These are phyloP conservation scores for Diorhabda sublineata DNA, from an alignment of 1,140 invertebrate species.

Conservation along the genomic window DNA sequence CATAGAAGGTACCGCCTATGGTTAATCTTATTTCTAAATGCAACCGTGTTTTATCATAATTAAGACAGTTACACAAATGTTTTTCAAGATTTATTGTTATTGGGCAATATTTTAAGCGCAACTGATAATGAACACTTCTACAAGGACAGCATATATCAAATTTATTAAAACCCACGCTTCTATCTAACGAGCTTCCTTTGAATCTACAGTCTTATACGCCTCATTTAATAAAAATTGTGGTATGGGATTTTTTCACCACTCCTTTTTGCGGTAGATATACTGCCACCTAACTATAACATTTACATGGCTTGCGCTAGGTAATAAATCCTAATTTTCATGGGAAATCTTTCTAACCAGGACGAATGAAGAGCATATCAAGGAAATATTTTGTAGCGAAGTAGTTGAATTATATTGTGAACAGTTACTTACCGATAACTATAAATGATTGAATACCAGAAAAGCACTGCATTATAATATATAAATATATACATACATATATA, in stretches of 20 bases:
- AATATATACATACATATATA: too few relatives aligned
- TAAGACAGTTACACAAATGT: constrained; percentile 2
- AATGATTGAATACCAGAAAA: too few relatives aligned
- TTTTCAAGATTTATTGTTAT: not conserved
- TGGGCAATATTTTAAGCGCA: not conserved
- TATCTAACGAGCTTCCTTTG: not conserved
- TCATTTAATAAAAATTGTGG: not conserved
- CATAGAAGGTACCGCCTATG: not conserved
- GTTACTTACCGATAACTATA: too few relatives aligned
- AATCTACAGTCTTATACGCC: not conserved
- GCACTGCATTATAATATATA: too few relatives aligned
- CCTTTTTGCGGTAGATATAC: not conserved
- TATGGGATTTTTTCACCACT: not conserved
- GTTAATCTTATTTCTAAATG: not conserved
- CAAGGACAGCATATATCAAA: not conserved
- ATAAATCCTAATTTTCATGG: too few relatives aligned
- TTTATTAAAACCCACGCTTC: not conserved
- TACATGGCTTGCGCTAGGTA: too few relatives aligned
- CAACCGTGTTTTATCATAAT: not conserved
- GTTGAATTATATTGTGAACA: too few relatives aligned
- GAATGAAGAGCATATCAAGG: too few relatives aligned
- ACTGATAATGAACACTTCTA: constrained; percentile 1
- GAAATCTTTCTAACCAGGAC: too few relatives aligned
- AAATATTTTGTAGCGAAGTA: too few relatives aligned
- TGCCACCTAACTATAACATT: too few relatives aligned